phyloP scores from a whole-genome alignment of 2,113 vertebrate species.

The Salvelinus sp. region DNA sequence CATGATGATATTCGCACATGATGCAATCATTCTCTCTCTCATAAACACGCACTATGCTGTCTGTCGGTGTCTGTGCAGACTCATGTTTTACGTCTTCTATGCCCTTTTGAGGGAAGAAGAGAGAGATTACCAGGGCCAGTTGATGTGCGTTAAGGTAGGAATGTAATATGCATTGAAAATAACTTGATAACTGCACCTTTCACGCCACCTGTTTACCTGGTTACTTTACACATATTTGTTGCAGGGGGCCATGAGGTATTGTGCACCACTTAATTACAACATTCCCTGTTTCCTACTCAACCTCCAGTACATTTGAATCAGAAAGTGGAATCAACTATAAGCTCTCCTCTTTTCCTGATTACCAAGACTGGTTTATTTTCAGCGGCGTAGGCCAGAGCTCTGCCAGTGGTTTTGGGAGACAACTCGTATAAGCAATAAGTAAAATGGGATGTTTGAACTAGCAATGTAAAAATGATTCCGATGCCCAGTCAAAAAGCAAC shows the following conservation, averaged over 20 bases:
- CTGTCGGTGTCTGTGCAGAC: slow-evolving; percentile 41
- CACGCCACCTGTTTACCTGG: slow-evolving; percentile 45
- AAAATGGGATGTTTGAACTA: slow-evolving; percentile 24
- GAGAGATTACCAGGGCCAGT: slow-evolving; percentile 36
- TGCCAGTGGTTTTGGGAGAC: background rate
- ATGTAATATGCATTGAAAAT: slow-evolving; percentile 53
- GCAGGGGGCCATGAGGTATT: slow-evolving; percentile 62
- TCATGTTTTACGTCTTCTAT: slow-evolving; percentile 58
- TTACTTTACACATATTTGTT: slow-evolving; percentile 27
- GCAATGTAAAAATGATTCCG: slow-evolving; percentile 25
- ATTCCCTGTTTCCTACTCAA: slow-evolving; percentile 59
- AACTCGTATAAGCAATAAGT: slow-evolving; percentile 64
- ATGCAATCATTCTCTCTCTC: slow-evolving; percentile 54
- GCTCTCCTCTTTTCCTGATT: background rate
- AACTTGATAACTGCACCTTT: slow-evolving; percentile 68
- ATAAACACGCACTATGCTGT: background rate
- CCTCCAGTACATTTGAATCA: background rate
- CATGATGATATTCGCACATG: slow-evolving; percentile 68
- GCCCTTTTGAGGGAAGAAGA: slow-evolving; percentile 18
- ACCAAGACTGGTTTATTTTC: background rate
- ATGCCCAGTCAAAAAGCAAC: slow-evolving; percentile 46
- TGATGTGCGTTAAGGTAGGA: slow-evolving; percentile 54
- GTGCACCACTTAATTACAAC: slow-evolving; percentile 44
- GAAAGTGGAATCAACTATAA: background rate
- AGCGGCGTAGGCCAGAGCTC: background rate